Evolutionary conservation across 2,113 vertebrate species (phyloP).

Genomic region (Epinephelus moara): DNA sequence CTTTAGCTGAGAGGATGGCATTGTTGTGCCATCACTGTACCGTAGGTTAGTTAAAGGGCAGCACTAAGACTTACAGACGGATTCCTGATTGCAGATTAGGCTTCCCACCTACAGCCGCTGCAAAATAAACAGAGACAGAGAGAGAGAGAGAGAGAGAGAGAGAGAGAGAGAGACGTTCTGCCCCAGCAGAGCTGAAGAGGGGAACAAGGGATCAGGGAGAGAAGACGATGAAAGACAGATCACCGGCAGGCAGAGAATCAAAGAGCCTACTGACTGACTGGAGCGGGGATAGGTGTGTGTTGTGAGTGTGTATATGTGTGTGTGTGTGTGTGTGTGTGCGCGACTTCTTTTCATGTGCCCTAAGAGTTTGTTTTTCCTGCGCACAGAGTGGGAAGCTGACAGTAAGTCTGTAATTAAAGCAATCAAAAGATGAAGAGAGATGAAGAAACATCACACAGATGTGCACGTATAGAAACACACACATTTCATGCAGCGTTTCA

Average conservation of each 20-base stretch:
- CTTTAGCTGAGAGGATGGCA: neutral
- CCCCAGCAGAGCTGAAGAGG: slow-evolving; percentile 63
- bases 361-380: slow-evolving; percentile 80
- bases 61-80: slow-evolving; percentile 25
- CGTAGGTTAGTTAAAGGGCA: slow-evolving; percentile 3
- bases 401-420: slow-evolving; percentile 86
- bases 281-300: slow-evolving; percentile 72
- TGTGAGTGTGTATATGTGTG: slow-evolving; percentile 47
- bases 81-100: slow-evolving; percentile 66
- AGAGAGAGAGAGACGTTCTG: slow-evolving; percentile 71
- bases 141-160: slow-evolving; percentile 75
- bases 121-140: slow-evolving; percentile 76
- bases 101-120: slow-evolving; percentile 67
- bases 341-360: slow-evolving; percentile 77
- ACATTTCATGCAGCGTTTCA: neutral
- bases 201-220: slow-evolving; percentile 76
- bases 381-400: slow-evolving; percentile 72
- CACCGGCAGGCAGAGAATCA: slow-evolving; percentile 79
- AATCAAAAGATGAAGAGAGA: slow-evolving; percentile 83
- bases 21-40: slow-evolving; percentile 12
- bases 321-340: slow-evolving; percentile 25
- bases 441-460: slow-evolving; percentile 53
- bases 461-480: neutral
- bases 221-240: slow-evolving; percentile 82
- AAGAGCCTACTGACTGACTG: slow-evolving; percentile 74